phyloP scores from a whole-genome alignment of 2,113 vertebrate genomes.

The Xerus inauris region DNA sequence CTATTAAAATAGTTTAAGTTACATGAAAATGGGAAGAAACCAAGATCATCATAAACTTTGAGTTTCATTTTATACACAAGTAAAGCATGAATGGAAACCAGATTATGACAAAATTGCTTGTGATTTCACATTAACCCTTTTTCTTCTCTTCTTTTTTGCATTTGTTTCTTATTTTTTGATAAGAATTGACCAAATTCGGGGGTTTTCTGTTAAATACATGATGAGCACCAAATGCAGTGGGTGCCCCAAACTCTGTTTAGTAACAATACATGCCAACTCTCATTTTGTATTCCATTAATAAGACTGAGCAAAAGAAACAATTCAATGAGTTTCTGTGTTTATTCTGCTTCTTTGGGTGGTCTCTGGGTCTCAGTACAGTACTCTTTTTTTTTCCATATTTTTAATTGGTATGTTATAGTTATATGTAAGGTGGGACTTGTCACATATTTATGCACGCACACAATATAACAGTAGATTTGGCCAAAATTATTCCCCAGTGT shows the following conservation, averaged over 20 bases:
- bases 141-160: neutral
- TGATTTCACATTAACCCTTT: neutral
- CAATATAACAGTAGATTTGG: no score
- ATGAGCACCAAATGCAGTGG: neutral
- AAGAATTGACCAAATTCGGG: neutral
- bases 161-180: neutral
- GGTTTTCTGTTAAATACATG: neutral
- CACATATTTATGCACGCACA: no score
- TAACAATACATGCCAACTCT: neutral
- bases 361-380: slow-evolving; percentile 10
- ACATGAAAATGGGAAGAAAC: neutral
- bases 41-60: neutral
- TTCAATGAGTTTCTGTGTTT: neutral
- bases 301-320: neutral
- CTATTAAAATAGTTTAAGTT: slow-evolving; percentile 18
- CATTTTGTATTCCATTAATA: slow-evolving; percentile 25
- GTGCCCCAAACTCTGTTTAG: neutral
- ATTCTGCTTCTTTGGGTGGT: neutral
- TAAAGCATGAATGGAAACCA: neutral
- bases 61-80: slow-evolving; percentile 38
- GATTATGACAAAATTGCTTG: neutral
- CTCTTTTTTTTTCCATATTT: neutral
- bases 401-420: neutral
- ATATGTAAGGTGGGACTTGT: no score
- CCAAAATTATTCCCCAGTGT: no score